Conservation (phyloP, 2,113 vertebrate genomes). For the Collichthys lucidus region DNA sequence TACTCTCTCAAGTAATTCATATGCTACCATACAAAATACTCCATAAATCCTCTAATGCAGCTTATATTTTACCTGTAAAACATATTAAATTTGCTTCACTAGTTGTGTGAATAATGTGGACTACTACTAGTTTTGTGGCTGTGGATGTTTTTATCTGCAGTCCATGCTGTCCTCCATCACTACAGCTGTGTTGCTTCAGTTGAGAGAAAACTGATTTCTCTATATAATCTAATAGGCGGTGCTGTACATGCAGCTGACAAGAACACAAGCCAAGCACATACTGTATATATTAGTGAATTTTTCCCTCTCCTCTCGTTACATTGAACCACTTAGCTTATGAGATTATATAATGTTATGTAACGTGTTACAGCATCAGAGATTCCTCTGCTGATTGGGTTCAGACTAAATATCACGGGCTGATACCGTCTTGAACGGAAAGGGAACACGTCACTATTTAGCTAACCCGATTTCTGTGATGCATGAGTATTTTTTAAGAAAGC, state of each 20-base stretch:
- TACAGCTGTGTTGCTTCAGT: background rate
- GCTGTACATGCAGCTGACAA: background rate
- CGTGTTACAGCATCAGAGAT: slow-evolving; percentile 16
- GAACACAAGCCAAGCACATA: slow-evolving; percentile 26
- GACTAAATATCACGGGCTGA: slow-evolving; percentile 25
- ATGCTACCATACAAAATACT: background rate
- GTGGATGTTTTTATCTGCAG: background rate
- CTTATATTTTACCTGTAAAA: background rate
- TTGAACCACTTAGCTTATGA: slow-evolving; percentile 8
- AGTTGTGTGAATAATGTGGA: background rate
- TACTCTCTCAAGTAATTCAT: background rate
- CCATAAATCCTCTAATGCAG: background rate
- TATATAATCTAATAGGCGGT: slow-evolving; percentile 1
- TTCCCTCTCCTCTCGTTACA: slow-evolving; percentile 9
- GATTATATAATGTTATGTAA: slow-evolving; percentile 60
- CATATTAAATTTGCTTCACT: background rate
- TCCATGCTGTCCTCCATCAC: background rate
- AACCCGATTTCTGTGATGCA: slow-evolving; percentile 22
- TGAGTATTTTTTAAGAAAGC: slow-evolving; percentile 33
- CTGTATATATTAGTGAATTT: slow-evolving; percentile 46
- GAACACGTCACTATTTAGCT: slow-evolving; percentile 28
- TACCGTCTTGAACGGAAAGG: slow-evolving; percentile 37
- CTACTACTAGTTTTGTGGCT: background rate
- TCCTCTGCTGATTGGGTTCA: slow-evolving; percentile 35
- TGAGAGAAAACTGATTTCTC: background rate